Evolutionary conservation across 2,797 vertebrate genomes (phyloP).

Genomic region (Diplodus puntazzo): DNA sequence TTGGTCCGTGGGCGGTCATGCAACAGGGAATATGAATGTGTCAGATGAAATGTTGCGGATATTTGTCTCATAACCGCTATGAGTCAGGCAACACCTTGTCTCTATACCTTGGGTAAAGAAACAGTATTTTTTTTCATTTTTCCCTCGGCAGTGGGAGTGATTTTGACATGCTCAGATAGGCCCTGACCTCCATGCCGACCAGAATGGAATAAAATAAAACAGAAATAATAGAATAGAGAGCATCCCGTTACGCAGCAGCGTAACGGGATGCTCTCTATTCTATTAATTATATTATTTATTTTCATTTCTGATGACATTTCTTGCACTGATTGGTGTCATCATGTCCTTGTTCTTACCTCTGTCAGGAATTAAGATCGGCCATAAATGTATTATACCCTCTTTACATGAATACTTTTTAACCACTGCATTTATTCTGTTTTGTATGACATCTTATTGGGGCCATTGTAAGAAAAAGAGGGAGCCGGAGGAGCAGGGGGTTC

Average conservation of each 20-base stretch:
- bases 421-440: neutral
- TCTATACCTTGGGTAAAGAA: slow-evolving; percentile 60
- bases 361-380: too few species aligned
- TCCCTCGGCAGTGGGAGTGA: slow-evolving; percentile 62
- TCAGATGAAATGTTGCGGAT: slow-evolving; percentile 65
- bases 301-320: slow-evolving; percentile 1
- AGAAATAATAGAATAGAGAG: slow-evolving; percentile 27
- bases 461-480: too few species aligned
- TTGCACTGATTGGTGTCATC: neutral
- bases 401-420: neutral
- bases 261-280: too few species aligned
- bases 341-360: neutral
- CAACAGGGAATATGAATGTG: slow-evolving; percentile 65
- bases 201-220: slow-evolving; percentile 50
- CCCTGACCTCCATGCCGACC: slow-evolving; percentile 46
- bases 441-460: too few species aligned
- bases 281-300: too few species aligned
- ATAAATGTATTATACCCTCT: too few species aligned
- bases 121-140: slow-evolving; percentile 44
- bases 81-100: slow-evolving; percentile 72
- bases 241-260: too few species aligned
- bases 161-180: slow-evolving; percentile 47
- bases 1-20: slow-evolving; percentile 54
- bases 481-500: too few species aligned
- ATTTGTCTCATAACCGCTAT: slow-evolving; percentile 69